Evolutionary conservation across 1,140 invertebrate species (phyloP).

Genomic region (Drosophila navojoa): DNA sequence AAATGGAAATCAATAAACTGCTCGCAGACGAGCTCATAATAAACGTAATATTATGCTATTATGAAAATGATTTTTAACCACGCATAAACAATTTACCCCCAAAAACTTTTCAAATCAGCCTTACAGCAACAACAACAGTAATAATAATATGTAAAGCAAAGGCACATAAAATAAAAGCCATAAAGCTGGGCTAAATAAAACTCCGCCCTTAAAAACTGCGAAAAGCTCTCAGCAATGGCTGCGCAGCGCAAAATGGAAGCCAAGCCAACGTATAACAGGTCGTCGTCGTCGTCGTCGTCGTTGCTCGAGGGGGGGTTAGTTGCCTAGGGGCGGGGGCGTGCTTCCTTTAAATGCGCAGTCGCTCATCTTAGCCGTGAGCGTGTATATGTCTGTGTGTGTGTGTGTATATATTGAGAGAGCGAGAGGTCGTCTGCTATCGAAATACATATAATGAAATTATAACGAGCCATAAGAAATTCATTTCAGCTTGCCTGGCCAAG

Average conservation of each 20-base stretch:
- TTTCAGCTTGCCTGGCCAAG: constrained; percentile 39
- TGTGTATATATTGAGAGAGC: constrained; percentile 17
- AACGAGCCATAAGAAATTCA: constrained; percentile 82
- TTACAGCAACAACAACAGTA: constrained; percentile 44
- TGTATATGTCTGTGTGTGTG: background rate
- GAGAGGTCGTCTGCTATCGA: constrained; percentile 52
- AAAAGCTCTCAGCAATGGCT: constrained; percentile 71
- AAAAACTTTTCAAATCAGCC: constrained; percentile 75
- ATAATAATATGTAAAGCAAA: constrained; percentile 22
- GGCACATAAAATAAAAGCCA: constrained; percentile 36
- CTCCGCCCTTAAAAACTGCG: constrained; percentile 64
- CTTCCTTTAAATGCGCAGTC: constrained; percentile 79
- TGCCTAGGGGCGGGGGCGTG: constrained; percentile 19
- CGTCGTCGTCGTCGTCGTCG: background rate
- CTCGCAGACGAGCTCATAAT: constrained; percentile 33
- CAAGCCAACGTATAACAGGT: constrained; percentile 17
- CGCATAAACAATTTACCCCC: constrained; percentile 43
- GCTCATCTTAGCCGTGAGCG: constrained; percentile 47
- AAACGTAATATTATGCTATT: constrained; percentile 51
- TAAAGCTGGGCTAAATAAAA: constrained; percentile 41
- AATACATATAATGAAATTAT: constrained; percentile 77
- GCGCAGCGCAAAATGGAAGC: constrained; percentile 72
- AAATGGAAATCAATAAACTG: constrained; percentile 49
- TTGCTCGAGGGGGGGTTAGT: background rate
- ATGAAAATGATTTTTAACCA: constrained; percentile 46